Evolutionary conservation across 2,113 vertebrate genomes (phyloP).

Genomic region (Acrocephalus arundinaceus): DNA sequence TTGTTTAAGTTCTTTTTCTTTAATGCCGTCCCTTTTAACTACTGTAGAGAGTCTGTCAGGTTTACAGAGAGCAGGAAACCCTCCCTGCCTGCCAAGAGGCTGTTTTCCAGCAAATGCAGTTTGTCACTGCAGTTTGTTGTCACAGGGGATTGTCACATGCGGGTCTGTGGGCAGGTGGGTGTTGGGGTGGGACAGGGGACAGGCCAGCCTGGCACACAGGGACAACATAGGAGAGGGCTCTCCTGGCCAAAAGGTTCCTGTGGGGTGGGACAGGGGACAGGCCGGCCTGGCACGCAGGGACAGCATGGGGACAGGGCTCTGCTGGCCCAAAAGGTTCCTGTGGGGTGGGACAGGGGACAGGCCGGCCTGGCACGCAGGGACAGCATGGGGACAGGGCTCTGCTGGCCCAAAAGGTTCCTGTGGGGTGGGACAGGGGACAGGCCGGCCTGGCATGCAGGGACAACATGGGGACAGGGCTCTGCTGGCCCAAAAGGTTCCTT

Average conservation of each 20-base stretch:
- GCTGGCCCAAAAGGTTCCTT: not conserved
- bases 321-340: too few relatives aligned
- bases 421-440: too few relatives aligned
- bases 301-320: too few relatives aligned
- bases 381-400: too few relatives aligned
- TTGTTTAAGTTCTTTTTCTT: conserved; percentile 61
- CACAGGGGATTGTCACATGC: rapidly evolving
- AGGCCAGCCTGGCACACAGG: rapidly evolving
- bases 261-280: too few relatives aligned
- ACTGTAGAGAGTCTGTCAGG: conserved; percentile 37
- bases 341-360: rapidly evolving
- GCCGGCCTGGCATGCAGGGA: too few relatives aligned
- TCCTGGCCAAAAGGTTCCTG: not conserved
- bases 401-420: not conserved
- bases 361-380: too few relatives aligned
- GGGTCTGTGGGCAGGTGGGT: rapidly evolving
- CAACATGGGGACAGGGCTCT: too few relatives aligned
- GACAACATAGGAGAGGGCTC: rapidly evolving
- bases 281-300: too few relatives aligned
- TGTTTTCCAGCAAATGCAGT: not conserved
- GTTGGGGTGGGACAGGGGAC: rapidly evolving
- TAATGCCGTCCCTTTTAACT: conserved; percentile 36
- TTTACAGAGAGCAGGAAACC: not conserved
- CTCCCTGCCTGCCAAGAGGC: not conserved
- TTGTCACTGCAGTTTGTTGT: not conserved